A percentile compares a stretch with the other conserved stretches of the same genome.
Conservation (phyloP, 2,888 invertebrate genomes). For the Archaeoteleia sp. region DNA sequence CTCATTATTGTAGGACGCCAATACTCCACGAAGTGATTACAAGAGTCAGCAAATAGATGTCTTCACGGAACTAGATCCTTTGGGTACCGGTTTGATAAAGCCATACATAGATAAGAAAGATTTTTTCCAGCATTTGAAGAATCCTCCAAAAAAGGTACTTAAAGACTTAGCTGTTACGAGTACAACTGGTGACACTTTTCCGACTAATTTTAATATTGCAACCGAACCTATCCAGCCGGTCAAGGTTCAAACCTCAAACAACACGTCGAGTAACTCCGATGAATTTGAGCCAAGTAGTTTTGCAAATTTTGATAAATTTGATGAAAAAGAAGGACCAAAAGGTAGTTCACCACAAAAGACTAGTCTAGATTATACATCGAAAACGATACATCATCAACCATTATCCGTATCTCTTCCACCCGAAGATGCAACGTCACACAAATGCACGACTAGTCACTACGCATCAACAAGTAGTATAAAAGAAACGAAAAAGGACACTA, state of each 20-base stretch:
- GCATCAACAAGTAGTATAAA: slow-evolving; percentile 12
- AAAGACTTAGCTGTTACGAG: slow-evolving; percentile 83
- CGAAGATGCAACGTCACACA: slow-evolving; percentile 76
- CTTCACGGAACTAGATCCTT: slow-evolving; percentile 94
- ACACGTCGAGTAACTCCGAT: slow-evolving; percentile 36
- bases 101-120: slow-evolving; percentile 97
- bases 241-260: slow-evolving; percentile 52
- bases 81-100: slow-evolving; percentile 92
- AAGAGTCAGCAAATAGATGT: slow-evolving; percentile 80
- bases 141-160: slow-evolving; percentile 93
- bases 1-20: slow-evolving; percentile 46
- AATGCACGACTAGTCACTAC: slow-evolving; percentile 59
- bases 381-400: slow-evolving; percentile 77
- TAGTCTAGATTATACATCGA: slow-evolving; percentile 59
- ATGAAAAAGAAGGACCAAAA: slow-evolving; percentile 53
- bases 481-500: slow-evolving; percentile 52
- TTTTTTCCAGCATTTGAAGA: slow-evolving; percentile 96
- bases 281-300: slow-evolving; percentile 76
- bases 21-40: slow-evolving; percentile 58
- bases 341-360: slow-evolving; percentile 52
- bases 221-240: slow-evolving; percentile 61
- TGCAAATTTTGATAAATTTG: slow-evolving; percentile 68
- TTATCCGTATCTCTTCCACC: slow-evolving; percentile 83
- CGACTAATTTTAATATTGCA: slow-evolving; percentile 67
- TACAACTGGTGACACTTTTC: slow-evolving; percentile 68